Percentiles rank a stretch among this genome's conserved stretches.
phyloP scores from a whole-genome alignment of 2,113 vertebrate genomes.

The Cebus imitator region DNA sequence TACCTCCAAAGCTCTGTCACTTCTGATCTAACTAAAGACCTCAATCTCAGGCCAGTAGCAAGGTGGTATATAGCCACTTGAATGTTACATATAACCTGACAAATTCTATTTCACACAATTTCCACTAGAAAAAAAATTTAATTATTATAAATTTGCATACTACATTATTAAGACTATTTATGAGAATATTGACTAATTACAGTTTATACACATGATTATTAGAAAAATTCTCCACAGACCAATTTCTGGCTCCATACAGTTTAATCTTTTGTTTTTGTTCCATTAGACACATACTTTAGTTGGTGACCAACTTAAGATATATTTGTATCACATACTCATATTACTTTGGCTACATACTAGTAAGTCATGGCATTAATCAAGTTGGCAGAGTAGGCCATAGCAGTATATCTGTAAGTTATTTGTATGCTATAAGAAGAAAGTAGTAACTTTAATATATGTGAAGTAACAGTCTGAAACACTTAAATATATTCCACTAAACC shows the following conservation, averaged over 20 bases:
- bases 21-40: neutral
- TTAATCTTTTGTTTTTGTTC: neutral
- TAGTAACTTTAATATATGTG: neutral
- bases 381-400: neutral
- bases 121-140: neutral
- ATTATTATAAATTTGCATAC: too few relatives aligned
- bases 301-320: neutral
- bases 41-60: neutral
- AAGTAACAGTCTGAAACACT: neutral
- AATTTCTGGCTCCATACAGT: neutral
- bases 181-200: neutral
- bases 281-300: neutral
- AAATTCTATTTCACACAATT: constrained; percentile 25
- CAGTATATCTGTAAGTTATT: neutral
- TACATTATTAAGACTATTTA: neutral
- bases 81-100: neutral
- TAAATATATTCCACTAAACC: constrained; percentile 13
- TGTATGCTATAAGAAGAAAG: neutral
- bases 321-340: neutral
- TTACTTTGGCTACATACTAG: neutral
- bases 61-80: neutral
- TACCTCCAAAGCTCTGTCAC: neutral
- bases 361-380: neutral
- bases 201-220: neutral
- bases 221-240: neutral